Evolutionary conservation across 2,113 vertebrate genomes (phyloP).

Genomic region (Bubo scandiacus): DNA sequence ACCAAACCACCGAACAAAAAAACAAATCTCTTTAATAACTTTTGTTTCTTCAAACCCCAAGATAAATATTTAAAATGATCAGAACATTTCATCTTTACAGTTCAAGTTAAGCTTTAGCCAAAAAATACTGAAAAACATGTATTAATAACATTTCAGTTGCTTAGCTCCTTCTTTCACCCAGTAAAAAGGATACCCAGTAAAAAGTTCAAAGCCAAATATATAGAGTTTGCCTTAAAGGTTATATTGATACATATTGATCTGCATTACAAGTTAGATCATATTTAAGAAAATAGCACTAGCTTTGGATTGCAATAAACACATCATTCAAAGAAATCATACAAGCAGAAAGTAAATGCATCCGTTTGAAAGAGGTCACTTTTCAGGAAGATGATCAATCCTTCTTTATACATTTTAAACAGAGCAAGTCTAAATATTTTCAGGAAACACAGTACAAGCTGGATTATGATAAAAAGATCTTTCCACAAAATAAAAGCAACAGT

Average conservation of each 20-base stretch:
- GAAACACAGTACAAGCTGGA: neutral
- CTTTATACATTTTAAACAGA: neutral
- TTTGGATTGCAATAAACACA: neutral
- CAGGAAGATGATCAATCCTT: neutral
- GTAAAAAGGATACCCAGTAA: neutral
- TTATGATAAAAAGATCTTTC: neutral
- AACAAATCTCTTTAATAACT: neutral
- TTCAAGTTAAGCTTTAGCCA: neutral
- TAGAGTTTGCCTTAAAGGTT: neutral
- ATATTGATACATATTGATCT: constrained; percentile 14
- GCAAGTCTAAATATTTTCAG: neutral
- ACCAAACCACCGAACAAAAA: neutral
- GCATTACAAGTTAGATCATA: neutral
- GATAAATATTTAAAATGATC: neutral
- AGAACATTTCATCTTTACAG: neutral
- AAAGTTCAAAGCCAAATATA: constrained; percentile 18
- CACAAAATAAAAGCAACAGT: neutral
- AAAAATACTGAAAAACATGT: neutral
- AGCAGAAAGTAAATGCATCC: neutral
- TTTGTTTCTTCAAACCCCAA: neutral
- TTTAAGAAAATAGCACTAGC: neutral
- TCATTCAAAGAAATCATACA: neutral
- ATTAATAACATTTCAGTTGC: neutral
- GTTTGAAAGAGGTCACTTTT: neutral
- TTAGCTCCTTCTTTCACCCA: neutral